Evolutionary conservation across 2,888 invertebrate genomes (phyloP).

Genomic region (Panopea generosa): DNA sequence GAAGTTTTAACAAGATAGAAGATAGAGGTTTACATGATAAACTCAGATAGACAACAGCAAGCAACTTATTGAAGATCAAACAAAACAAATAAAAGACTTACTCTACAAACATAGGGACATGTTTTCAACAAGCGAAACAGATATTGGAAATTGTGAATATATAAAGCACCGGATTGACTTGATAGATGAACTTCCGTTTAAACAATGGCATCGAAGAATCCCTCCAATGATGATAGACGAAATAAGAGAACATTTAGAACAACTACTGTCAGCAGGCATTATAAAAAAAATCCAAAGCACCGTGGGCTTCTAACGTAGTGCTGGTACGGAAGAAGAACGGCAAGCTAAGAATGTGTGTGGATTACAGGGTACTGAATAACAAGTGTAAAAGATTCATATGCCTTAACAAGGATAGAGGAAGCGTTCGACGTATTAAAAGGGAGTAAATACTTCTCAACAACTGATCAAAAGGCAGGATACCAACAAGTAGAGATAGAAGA

Average conservation of each 20-base stretch:
- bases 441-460: background rate
- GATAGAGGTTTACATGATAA: background rate
- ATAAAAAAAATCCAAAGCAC: background rate
- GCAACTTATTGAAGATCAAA: background rate
- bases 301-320: background rate
- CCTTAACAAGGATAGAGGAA: slow-evolving; percentile 10
- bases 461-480: slow-evolving; percentile 1
- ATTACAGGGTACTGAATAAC: slow-evolving; percentile 2
- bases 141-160: slow-evolving; percentile 1
- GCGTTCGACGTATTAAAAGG: slow-evolving; percentile 11
- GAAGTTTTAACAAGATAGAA: background rate
- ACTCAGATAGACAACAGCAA: background rate
- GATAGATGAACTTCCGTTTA: slow-evolving; percentile 1
- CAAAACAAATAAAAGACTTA: background rate
- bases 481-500: too few relatives aligned
- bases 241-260: background rate
- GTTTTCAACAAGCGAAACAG: slow-evolving; percentile 4
- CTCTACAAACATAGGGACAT: background rate
- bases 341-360: slow-evolving; percentile 3
- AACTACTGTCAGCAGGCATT: background rate
- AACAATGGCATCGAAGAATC: slow-evolving; percentile 8
- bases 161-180: slow-evolving; percentile 15
- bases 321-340: background rate
- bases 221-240: slow-evolving; percentile 2
- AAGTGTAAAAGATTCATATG: slow-evolving; percentile 13